These are phyloP conservation scores for Muraenolepis orangiensis DNA, from an alignment of 2,797 vertebrate genomes.

Conservation along the genomic window DNA sequence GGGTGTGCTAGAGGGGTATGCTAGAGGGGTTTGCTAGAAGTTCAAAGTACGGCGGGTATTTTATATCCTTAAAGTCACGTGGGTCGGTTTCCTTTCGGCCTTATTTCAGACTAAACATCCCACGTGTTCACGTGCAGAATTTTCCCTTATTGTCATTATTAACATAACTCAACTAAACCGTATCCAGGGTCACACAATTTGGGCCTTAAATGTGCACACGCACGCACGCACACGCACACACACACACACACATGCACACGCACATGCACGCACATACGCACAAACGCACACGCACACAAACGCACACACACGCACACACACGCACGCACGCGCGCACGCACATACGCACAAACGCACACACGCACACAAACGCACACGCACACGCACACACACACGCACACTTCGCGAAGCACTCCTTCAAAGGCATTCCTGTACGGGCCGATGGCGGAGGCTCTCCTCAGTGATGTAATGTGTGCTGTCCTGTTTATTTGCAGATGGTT, in stretches of 20 bases:
- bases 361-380: background rate
- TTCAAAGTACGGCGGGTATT: background rate
- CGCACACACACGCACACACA: background rate
- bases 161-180: background rate
- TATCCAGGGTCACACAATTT: constrained; percentile 47
- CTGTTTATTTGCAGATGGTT: constrained; percentile 78
- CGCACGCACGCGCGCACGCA: background rate
- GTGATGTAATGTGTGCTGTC: constrained; percentile 75
- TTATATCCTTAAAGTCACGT: background rate
- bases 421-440: constrained; percentile 75
- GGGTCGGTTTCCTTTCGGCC: background rate
- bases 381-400: constrained; percentile 17
- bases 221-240: constrained; percentile 30
- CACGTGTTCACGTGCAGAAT: background rate
- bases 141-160: background rate
- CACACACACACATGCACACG: background rate
- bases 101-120: constrained; percentile 17
- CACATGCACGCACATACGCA: background rate
- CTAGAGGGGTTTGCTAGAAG: no score
- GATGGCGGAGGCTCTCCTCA: constrained; percentile 67
- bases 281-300: background rate
- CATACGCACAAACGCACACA: background rate
- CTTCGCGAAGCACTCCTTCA: constrained; percentile 72
- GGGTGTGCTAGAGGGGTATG: no score
- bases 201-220: constrained; percentile 20